phyloP scores from a whole-genome alignment of 2,888 invertebrate species.

The Cetonia aurata region DNA sequence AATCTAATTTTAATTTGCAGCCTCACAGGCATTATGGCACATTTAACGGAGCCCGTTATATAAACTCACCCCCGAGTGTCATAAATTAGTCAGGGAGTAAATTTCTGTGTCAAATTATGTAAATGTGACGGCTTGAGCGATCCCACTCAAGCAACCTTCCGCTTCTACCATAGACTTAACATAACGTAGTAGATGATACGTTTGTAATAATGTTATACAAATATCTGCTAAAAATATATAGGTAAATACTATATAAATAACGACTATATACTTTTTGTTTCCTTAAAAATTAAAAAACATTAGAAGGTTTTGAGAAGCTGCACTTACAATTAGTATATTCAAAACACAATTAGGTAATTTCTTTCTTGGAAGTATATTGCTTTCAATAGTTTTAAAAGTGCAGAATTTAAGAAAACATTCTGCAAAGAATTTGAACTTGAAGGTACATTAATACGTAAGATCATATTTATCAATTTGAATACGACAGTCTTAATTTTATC shows the following conservation, averaged over 20 bases:
- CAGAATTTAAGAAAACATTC: too few relatives aligned
- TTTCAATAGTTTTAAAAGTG: too few relatives aligned
- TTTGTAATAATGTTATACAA: too few relatives aligned
- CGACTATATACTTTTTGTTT: too few relatives aligned
- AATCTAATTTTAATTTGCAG: constrained; percentile 60
- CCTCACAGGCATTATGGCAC: constrained; percentile 62
- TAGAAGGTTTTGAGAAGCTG: too few relatives aligned
- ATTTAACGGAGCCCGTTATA: constrained; percentile 62
- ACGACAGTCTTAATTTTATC: constrained; percentile 25
- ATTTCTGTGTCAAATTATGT: constrained; percentile 67
- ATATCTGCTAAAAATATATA: too few relatives aligned
- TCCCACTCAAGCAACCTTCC: constrained; percentile 56
- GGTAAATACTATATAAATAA: too few relatives aligned
- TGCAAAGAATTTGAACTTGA: too few relatives aligned
- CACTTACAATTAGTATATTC: too few relatives aligned
- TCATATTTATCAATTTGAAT: neutral
- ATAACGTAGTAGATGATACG: constrained; percentile 39
- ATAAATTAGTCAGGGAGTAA: constrained; percentile 66
- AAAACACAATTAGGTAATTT: too few relatives aligned
- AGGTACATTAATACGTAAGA: neutral
- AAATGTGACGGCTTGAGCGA: constrained; percentile 63
- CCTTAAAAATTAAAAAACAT: too few relatives aligned
- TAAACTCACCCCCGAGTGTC: constrained; percentile 64
- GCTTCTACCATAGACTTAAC: constrained; percentile 54
- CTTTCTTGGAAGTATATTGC: too few relatives aligned